Conservation (phyloP, 2,797 vertebrate species). For the Florisuga fusca region DNA sequence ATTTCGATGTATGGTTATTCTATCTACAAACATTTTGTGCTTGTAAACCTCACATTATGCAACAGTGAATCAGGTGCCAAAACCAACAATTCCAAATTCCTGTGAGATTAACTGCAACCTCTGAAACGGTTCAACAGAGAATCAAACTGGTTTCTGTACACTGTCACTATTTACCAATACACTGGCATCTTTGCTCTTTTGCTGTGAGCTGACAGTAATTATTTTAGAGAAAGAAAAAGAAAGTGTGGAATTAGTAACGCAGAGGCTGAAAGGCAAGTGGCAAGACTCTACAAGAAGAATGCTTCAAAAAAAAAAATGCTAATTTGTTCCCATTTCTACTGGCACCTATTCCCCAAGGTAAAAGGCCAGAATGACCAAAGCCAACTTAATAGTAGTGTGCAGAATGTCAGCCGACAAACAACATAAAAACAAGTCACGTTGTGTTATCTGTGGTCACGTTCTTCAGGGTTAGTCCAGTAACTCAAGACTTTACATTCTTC, state of each 20-base stretch:
- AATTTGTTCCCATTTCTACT: conserved; percentile 74
- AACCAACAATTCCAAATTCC: not conserved
- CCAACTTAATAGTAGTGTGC: conserved; percentile 76
- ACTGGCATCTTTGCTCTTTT: conserved; percentile 56
- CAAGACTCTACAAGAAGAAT: conserved; percentile 70
- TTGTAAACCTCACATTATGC: not conserved
- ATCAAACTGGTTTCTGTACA: conserved; percentile 79
- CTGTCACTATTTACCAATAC: not conserved
- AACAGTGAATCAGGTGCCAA: conserved; percentile 30
- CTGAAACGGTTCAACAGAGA: conserved; percentile 74
- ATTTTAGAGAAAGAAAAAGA: conserved; percentile 75
- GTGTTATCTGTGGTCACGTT: conserved; percentile 82
- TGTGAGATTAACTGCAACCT: not conserved
- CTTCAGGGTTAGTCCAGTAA: conserved; percentile 85
- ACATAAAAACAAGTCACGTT: conserved; percentile 80
- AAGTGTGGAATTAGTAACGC: conserved; percentile 83
- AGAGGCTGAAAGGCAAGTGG: conserved; percentile 79
- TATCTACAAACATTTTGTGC: not conserved
- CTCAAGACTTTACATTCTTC: conserved; percentile 80
- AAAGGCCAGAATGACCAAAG: conserved; percentile 76
- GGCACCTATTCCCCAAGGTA: conserved; percentile 56
- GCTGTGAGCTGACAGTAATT: conserved; percentile 76
- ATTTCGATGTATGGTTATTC: not conserved
- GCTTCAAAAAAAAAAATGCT: conserved; percentile 53
- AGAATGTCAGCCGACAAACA: conserved; percentile 81